Conservation (phyloP, 2,888 invertebrate species). For the Itoplectis maculator region DNA sequence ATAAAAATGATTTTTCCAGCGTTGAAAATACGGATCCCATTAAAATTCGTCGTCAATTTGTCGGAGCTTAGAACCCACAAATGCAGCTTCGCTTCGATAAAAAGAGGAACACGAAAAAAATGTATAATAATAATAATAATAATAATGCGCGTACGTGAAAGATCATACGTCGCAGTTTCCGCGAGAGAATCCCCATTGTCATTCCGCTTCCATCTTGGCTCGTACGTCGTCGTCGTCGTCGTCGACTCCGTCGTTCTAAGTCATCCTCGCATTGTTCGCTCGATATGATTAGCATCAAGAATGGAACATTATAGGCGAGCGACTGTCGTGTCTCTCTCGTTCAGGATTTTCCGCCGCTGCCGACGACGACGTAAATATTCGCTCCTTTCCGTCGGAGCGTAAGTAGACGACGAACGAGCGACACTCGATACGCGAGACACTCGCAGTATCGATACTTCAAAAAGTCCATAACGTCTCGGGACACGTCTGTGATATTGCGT, state of each 20-base stretch:
- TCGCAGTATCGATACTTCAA: background rate
- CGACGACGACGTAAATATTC: constrained; percentile 2
- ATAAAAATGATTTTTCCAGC: background rate
- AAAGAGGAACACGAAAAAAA: too few relatives aligned
- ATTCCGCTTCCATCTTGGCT: constrained; percentile 25
- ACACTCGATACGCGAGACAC: constrained; percentile 36
- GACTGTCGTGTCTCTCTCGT: background rate
- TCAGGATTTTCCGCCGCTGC: constrained; percentile 21
- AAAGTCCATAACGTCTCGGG: background rate
- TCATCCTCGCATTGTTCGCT: constrained; percentile 30
- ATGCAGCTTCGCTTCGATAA: background rate
- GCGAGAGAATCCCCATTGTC: constrained; percentile 24
- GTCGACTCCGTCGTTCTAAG: constrained; percentile 4
- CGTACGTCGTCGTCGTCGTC: constrained; percentile 1
- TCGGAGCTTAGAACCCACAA: background rate
- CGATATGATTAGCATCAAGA: constrained; percentile 2
- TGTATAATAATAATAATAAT: background rate
- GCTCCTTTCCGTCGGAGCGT: background rate
- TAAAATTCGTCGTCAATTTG: constrained; percentile 33
- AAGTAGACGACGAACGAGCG: constrained; percentile 28
- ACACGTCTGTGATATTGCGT: background rate
- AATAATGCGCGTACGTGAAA: constrained; percentile 10
- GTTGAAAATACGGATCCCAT: background rate
- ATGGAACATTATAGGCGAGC: constrained; percentile 5
- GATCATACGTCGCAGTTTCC: constrained; percentile 28